These are phyloP conservation scores for Chaetodon trifascialis DNA, from an alignment of 2,113 vertebrate genomes.

Conservation along the genomic window DNA sequence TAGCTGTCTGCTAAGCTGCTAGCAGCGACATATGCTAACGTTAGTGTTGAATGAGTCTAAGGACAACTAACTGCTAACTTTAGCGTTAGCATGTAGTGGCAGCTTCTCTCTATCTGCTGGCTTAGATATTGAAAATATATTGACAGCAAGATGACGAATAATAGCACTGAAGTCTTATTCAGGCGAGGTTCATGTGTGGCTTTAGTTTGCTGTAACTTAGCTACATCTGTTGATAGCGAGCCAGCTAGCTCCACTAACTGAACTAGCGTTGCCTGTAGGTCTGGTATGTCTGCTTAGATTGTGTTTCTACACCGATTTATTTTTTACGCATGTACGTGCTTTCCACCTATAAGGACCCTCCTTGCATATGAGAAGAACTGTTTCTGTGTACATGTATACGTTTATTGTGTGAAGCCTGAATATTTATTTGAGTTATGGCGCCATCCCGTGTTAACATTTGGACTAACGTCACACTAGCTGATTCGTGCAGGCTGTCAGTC, in stretches of 20 bases:
- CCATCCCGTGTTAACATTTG: conserved; percentile 52
- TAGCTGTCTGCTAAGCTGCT: conserved; percentile 31
- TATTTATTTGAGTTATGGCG: conserved; percentile 6
- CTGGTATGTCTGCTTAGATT: background rate
- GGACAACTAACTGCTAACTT: conserved; percentile 12
- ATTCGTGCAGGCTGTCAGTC: background rate
- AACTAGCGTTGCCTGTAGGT: background rate
- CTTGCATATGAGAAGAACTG: background rate
- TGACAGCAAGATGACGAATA: background rate
- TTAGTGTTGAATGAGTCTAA: conserved; percentile 14
- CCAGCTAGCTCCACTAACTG: conserved; percentile 21
- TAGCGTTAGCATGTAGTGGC: background rate
- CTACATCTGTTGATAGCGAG: background rate
- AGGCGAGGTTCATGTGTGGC: background rate
- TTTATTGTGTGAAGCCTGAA: background rate
- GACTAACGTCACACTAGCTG: conserved; percentile 18
- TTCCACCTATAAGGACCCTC: no score
- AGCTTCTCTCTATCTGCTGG: background rate
- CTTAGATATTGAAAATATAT: background rate
- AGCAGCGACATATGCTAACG: conserved; percentile 34
- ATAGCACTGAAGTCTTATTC: background rate
- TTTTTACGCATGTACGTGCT: background rate
- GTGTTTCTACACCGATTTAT: background rate
- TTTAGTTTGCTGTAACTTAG: background rate
- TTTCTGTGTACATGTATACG: background rate